A percentile compares a stretch with the other conserved stretches of the same genome.
Evolutionary conservation across 2,113 vertebrate species (phyloP).

Genomic region (Caloenas nicobarica): DNA sequence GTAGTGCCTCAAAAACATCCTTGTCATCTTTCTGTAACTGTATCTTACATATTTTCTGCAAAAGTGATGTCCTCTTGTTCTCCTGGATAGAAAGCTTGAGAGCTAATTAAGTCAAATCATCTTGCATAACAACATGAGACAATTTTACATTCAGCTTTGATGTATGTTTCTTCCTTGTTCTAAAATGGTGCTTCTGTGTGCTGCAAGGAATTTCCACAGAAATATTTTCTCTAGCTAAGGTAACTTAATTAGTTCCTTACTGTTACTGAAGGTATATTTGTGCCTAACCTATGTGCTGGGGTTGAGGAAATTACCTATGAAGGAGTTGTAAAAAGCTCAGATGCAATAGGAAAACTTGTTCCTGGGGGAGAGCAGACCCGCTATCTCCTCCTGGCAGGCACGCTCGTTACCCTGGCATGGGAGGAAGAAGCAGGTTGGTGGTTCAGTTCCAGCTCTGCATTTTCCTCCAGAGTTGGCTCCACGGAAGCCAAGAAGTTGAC

Average conservation of each 20-base stretch:
- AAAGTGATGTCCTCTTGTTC: slow-evolving; percentile 6
- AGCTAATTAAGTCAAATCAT: slow-evolving; percentile 47
- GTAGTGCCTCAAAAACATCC: not conserved
- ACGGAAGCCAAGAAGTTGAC: not conserved
- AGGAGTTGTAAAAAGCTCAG: not conserved
- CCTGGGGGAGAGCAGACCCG: not conserved
- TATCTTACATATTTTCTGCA: slow-evolving; percentile 7
- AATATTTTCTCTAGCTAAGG: not conserved
- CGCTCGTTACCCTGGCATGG: not conserved
- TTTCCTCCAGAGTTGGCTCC: not conserved
- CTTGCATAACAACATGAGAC: slow-evolving; percentile 6
- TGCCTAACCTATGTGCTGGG: not conserved
- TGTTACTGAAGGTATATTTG: not conserved
- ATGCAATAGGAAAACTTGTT: not conserved
- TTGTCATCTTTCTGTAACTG: not conserved
- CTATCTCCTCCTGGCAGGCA: not conserved
- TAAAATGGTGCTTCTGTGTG: not conserved
- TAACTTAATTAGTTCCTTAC: not conserved
- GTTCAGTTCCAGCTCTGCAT: slow-evolving; percentile 11
- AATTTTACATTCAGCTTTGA: not conserved
- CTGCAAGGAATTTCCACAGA: not conserved
- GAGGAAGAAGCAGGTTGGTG: not conserved
- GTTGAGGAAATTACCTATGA: slow-evolving; percentile 13
- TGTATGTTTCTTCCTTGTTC: not conserved
- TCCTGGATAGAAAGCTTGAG: not conserved